Evolutionary conservation across 2,888 invertebrate genomes (phyloP), one percentile per base, ranked within the genome.

Genomic region (Pilophorus perplexus): DNA sequence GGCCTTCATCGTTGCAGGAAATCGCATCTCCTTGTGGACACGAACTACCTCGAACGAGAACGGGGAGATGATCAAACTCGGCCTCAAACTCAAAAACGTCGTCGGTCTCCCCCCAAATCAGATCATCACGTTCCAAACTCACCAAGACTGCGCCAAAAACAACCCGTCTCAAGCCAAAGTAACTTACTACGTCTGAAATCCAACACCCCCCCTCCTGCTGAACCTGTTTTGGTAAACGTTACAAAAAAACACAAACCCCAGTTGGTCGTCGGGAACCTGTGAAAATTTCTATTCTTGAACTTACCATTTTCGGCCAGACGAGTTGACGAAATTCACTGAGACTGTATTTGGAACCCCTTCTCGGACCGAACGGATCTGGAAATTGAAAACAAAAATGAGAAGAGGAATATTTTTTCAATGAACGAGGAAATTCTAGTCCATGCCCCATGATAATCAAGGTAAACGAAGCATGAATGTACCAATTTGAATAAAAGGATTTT

Each of bases 11-110:
- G n/a, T n/a, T n/a, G n/a, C n/a, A 20, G 85, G 88, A 73, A 93
- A 95, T 79, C 97, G 95, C 84, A 88, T 95, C 77, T 91, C 92
- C 83, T 78, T 95, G 72, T 95, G 95, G 95, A 93, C 94, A 62
- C 85, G 88, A 12, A 90, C 96, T 80, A 86, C 88, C 14, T 83
- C 82, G 66, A 88, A 88, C 75, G 83, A 84, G 74, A 85, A 88
- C 68, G 89, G 89, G 33, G 64, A 40, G 67, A 88, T 88, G 72
- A 77, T 59, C 28, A 91, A 90, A 80, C 94, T 96, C 77, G 96
- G 96, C 78, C 84, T 85, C 72, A 91, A 90, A 81, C 79, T 94
- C 69, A 93, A 91, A 79, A 92, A 93, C 75, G 84, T 91, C 12
- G 33, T n/a, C n/a, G n/a, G n/a, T n/a, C n/a, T n/a, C n/a, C n/a